Base-by-base conservation (phyloP, 2,888 invertebrate genomes). In the Caenorhabditis japonica region DNA sequence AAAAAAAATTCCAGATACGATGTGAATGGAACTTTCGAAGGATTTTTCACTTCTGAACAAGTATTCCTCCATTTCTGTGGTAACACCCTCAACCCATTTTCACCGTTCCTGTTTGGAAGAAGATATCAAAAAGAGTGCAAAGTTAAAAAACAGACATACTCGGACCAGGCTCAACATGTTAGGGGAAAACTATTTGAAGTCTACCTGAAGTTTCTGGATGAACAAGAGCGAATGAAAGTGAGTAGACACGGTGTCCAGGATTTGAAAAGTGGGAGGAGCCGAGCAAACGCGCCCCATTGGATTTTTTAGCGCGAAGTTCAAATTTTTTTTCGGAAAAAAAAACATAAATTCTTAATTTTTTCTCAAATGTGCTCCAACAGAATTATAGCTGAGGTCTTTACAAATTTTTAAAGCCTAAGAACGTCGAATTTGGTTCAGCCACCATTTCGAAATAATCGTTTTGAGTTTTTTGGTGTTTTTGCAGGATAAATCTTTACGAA, bases 1-100 rank as follows among this genome's bases (percentile, higher is more conserved):
- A n/a, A n/a, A 5, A 53, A 4, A 5, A 4, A 25, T 19, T 41
- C n/a, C 33, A 71, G 72, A 44, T 72, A 52, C 30, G 60, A 75
- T 36, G 21, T 56, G 1, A 60, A 75, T 27, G 75, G 75, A 27
- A 41, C 64, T 4, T 75, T 75, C 19, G 64, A 70, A 1, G 75
- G 75, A 7, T 70, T 64, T 30, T 59, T 62, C 55, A 30, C 52
- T 1, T 38, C 59, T 1, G 49, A 69, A 4, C 13, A 21, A 0
- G 12, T 68, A 0, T 2, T 27, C 12, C 46, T 69, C 1, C 43
- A 58, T 12, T 41, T 64, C 7, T 75, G 74, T 39, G 64, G 53
- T 2, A 7, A 15, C 3, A 34, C 39, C 12, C 7, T 68, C n/a
- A 15, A 46, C 10, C 68, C 74, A 8, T 43, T 41, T n/a, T 46